A percentile compares a stretch with the other conserved stretches of the same genome.
phyloP scores from a whole-genome alignment of 1,140 invertebrate genomes.

The Agraylea sexmaculata region DNA sequence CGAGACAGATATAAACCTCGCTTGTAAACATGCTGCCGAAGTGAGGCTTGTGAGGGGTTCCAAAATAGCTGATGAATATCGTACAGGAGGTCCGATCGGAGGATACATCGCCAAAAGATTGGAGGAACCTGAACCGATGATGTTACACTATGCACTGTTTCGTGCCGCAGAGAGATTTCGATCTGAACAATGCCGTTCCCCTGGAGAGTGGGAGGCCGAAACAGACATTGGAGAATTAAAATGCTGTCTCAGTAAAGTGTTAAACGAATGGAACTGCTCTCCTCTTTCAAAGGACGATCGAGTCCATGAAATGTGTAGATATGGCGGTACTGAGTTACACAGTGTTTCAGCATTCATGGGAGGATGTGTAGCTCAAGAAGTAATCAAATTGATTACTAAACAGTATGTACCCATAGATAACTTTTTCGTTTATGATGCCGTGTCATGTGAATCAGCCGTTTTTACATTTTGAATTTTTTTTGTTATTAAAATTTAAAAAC shows the following conservation, averaged over 20 bases:
- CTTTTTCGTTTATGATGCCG: constrained; percentile 91
- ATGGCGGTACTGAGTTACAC: constrained; percentile 89
- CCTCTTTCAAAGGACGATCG: constrained; percentile 80
- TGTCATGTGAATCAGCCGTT: constrained; percentile 73
- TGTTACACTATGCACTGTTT: constrained; percentile 84
- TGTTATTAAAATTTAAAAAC: no score
- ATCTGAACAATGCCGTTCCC: constrained; percentile 77
- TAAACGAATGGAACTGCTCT: constrained; percentile 76
- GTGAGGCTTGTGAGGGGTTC: constrained; percentile 69
- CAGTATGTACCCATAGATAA: constrained; percentile 96
- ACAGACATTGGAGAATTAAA: constrained; percentile 80
- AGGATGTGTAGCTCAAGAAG: constrained; percentile 90
- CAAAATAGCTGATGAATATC: constrained; percentile 69
- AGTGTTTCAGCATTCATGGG: constrained; percentile 90
- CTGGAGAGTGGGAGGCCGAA: constrained; percentile 84
- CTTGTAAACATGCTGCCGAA: constrained; percentile 75
- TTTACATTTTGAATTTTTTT: constrained; percentile 46
- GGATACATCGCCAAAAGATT: constrained; percentile 34
- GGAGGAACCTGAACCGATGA: constrained; percentile 65
- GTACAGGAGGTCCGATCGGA: constrained; percentile 30
- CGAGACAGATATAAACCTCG: constrained; percentile 67
- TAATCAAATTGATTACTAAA: constrained; percentile 92
- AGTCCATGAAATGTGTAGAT: constrained; percentile 89
- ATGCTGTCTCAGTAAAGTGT: constrained; percentile 62
- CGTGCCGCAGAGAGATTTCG: constrained; percentile 85